A percentile compares a stretch with the other conserved stretches of the same genome.
Conservation (phyloP, 1,140 invertebrate genomes). For the Lepidurus arcticus region DNA sequence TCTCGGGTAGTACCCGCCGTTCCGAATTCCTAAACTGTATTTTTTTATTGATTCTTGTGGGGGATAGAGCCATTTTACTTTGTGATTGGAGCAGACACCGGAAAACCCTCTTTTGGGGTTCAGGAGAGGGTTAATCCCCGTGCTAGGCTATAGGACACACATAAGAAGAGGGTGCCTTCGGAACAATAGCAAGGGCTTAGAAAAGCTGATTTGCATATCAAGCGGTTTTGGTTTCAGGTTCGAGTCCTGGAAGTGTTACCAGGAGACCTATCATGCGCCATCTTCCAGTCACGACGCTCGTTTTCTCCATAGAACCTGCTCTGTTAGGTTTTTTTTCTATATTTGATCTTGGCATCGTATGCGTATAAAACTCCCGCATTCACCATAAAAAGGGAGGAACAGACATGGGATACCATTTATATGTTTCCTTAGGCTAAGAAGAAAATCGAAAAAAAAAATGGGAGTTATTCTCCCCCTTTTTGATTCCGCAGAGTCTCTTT, state of each 20-base stretch:
- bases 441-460: neutral
- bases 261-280: neutral
- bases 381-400: neutral
- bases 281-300: neutral
- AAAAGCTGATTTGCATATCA: conserved; percentile 7
- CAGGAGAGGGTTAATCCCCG: too few species aligned
- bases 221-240: neutral
- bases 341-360: neutral
- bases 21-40: neutral
- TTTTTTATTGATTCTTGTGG: neutral
- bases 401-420: neutral
- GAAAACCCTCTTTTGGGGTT: too few species aligned
- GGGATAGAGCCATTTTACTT: too few species aligned
- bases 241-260: neutral
- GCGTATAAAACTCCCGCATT: neutral
- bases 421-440: neutral
- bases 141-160: neutral
- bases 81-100: too few species aligned
- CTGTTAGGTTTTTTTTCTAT: neutral
- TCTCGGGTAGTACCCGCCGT: conserved; percentile 6
- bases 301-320: neutral
- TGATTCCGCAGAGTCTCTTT: neutral
- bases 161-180: neutral
- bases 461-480: neutral
- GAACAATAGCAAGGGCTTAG: neutral